phyloP scores from a whole-genome alignment of 2,113 vertebrate genomes.

The Nerophis lumbriciformis region DNA sequence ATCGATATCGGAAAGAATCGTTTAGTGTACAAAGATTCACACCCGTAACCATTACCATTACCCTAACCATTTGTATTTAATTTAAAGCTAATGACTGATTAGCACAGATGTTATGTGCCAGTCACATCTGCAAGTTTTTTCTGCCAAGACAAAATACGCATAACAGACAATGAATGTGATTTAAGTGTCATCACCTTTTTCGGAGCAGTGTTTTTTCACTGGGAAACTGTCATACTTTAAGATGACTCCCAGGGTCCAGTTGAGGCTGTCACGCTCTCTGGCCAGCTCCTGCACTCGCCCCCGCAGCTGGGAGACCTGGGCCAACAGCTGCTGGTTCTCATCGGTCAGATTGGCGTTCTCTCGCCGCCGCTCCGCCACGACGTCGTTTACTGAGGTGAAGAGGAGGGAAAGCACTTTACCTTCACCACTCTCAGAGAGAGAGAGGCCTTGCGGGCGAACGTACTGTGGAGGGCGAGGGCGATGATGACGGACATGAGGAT shows the following conservation, averaged over 20 bases:
- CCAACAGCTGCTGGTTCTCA: neutral
- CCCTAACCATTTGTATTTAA: no score
- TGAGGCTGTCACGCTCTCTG: constrained; percentile 30
- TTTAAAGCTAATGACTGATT: no score
- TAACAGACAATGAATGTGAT: no score
- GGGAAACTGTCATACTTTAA: constrained; percentile 11
- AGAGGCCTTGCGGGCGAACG: neutral
- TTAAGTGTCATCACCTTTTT: neutral
- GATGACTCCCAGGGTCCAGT: constrained; percentile 40
- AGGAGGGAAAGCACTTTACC: neutral
- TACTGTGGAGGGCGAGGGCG: constrained; percentile 19
- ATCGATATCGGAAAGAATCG: no score
- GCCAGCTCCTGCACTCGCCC: constrained; percentile 7
- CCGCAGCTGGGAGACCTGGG: constrained; percentile 2
- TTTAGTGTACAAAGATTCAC: no score
- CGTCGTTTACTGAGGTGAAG: constrained; percentile 8
- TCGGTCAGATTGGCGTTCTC: neutral
- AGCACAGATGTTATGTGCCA: no score
- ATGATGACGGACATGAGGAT: constrained; percentile 16
- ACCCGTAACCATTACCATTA: no score
- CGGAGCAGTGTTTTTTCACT: constrained; percentile 22
- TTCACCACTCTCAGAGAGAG: neutral
- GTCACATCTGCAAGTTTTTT: no score
- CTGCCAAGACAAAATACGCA: no score
- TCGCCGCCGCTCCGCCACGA: neutral